Conservation (phyloP, 2,113 vertebrate species). For the Pterocles orientalis region DNA sequence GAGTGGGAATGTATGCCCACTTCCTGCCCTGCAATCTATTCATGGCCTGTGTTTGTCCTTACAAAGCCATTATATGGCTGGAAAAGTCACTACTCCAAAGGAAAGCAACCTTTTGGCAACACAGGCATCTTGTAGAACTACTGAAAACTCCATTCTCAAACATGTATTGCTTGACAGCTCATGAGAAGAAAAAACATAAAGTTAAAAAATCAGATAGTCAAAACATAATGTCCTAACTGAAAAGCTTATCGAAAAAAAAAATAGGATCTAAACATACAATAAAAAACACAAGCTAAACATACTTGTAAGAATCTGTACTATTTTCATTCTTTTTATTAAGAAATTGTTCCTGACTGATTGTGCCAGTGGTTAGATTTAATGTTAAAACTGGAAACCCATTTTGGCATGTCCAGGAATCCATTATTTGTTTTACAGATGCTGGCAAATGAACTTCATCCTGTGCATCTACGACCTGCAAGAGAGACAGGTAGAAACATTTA, state of each 20-base stretch:
- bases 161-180: not conserved
- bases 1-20: not conserved
- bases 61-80: not conserved
- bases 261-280: not conserved
- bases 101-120: not conserved
- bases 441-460: slow-evolving; percentile 76
- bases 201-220: not conserved
- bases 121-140: not conserved
- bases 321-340: slow-evolving; percentile 55
- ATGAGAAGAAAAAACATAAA: not conserved
- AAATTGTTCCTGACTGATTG: slow-evolving; percentile 74
- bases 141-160: not conserved
- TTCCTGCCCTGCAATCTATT: not conserved
- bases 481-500: not conserved
- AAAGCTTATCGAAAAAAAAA: not conserved
- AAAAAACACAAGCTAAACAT: slow-evolving; percentile 39
- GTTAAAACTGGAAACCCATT: slow-evolving; percentile 78
- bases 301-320: slow-evolving; percentile 65
- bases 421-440: slow-evolving; percentile 77
- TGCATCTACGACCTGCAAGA: slow-evolving; percentile 71
- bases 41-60: not conserved
- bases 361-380: slow-evolving; percentile 73
- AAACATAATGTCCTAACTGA: not conserved
- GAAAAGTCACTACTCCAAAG: not conserved
- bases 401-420: slow-evolving; percentile 82